These are phyloP conservation scores for Thomomys bottae DNA, from an alignment of 2,113 vertebrate species.

Conservation along the genomic window DNA sequence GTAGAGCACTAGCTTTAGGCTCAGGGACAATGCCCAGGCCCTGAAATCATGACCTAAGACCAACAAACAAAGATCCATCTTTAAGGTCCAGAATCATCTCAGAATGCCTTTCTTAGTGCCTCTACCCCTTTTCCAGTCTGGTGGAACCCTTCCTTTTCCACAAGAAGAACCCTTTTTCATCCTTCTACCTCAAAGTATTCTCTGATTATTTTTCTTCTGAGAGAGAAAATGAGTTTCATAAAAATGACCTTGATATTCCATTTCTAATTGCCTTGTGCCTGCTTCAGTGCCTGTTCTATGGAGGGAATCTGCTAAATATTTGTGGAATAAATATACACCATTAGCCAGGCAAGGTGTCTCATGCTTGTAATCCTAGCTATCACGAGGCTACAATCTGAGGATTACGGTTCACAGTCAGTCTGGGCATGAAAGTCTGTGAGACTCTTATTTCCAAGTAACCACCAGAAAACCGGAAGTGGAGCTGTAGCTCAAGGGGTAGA, in stretches of 20 bases:
- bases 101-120: not conserved
- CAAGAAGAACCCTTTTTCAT: not conserved
- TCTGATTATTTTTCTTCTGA: constrained; percentile 8
- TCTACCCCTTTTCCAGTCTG: not conserved
- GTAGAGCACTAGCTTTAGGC: no score
- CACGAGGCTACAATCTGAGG: no score
- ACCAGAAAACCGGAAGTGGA: no score
- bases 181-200: not conserved
- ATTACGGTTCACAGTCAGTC: no score
- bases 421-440: no score
- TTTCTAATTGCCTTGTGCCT: not conserved
- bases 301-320: not conserved
- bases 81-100: not conserved
- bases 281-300: not conserved
- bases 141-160: not conserved
- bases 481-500: no score
- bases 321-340: not conserved
- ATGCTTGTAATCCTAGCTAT: no score
- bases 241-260: not conserved
- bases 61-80: no score
- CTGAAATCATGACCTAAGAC: no score
- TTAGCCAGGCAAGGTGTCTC: no score
- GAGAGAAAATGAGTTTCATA: not conserved
- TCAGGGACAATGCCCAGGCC: no score
- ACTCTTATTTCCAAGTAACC: no score